Base-by-base conservation (phyloP, 2,888 invertebrate species). In the Limnephilus lunatus region DNA sequence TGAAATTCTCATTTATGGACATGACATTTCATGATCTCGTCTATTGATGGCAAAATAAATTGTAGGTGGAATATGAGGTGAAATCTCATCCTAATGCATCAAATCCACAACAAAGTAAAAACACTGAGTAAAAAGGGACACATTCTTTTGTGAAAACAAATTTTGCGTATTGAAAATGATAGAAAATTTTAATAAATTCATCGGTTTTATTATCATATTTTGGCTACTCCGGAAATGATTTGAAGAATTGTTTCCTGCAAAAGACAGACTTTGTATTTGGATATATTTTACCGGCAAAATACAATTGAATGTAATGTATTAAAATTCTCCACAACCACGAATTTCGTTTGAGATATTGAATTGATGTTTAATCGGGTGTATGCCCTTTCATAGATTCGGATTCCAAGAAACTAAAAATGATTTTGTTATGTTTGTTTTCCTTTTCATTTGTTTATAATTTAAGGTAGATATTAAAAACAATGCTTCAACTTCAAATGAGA, bases 241-340 rank as follows among this genome's bases (percentile, higher is more conserved):
- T 83, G 83, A 83, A n/a, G 35, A 35, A 83, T 83, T 83, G 83
- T 83, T 83, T 83, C 35, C 83, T 83, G 83, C 83, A 83, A 83
- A 35, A 83, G 83, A 83, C 83, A 83, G 83, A 83, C 32, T 83
- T 39, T 83, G 83, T 83, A 32, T 83, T 11, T n/a, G 83, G 83
- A 35, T 32, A 83, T 83, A 83, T 83, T 83, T 83, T 25, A 35
- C 83, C 11, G 83, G 25, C 11, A 25, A 83, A 83, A 83, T 83
- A 83, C 25, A 39, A 39, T 35, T 83, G 35, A 39, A n/a, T 25
- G 32, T 83, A 68, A 68, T 9, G 68, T 68, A 83, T 83, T 35
- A 83, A 83, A 83, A 83, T 83, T 83, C 83, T 83, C 83, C 32
- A 35, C 83, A 32, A 35, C 35, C 83, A 39, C 68, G n/a, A 68